Base-by-base conservation (phyloP, 2,888 invertebrate species). In the Erebia aethiops region DNA sequence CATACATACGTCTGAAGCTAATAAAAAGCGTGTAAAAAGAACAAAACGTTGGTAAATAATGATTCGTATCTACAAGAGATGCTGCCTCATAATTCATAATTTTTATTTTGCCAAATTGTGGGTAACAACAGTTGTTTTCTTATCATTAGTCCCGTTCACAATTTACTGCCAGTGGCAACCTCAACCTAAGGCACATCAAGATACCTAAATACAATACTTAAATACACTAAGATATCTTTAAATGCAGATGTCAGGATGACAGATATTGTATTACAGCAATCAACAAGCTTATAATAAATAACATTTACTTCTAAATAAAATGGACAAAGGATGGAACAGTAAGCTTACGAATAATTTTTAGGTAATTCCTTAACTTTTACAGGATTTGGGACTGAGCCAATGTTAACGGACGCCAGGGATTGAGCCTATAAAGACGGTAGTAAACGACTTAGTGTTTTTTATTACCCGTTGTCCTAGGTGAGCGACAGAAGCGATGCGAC, bases 331-430 rank as follows among this genome's bases (percentile, higher is more conserved):
- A 63, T 51, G n/a, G n/a, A n/a, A 10, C 4, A n/a, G n/a, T 1
- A 9, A 51, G 51, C 63, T 49, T 10, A 54, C 18, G 16, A 54
- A 10, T 66, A 67, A 66, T 58, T 72, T 64, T 7, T 26, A 35
- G 77, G 75, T 77, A 73, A 21, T 57, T 18, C 43, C 63, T 46
- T 21, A 54, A 60, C 51, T 35, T 68, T 58, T 63, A 56, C 49
- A 73, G 35, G 35, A 65, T 63, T 70, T 74, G 71, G 66, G 69
- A 41, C 52, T 13, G 14, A 69, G 73, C 73, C 73, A 73, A 67
- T 9, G 51, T 52, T 41, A 54, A 49, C 35, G 35, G 26, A 49
- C 49, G 49, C 21, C 14, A 14, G 21, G 46, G 21, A 8, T 13
- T 43, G 21, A 49, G 46, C 21, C 21, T 62, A 62, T 49, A 21